Percentiles rank a stretch among this genome's conserved stretches.
Conservation (phyloP, 2,113 vertebrate genomes). For the Macrotus californicus region DNA sequence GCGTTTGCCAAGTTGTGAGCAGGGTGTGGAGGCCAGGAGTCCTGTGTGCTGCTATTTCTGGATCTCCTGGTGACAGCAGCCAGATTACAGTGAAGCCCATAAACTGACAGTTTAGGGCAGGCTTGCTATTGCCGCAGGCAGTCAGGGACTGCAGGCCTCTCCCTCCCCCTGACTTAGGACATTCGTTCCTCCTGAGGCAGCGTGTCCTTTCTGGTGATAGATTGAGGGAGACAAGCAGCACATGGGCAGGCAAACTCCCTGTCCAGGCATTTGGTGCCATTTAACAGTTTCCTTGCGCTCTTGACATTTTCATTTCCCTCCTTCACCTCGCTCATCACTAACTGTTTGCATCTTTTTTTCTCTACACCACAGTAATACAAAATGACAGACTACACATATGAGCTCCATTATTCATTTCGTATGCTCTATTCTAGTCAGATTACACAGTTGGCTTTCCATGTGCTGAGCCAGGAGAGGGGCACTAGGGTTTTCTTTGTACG, state of each 20-base stretch:
- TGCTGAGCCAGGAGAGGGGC: constrained; percentile 54
- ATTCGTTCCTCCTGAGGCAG: constrained; percentile 82
- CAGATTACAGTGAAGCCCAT: constrained; percentile 74
- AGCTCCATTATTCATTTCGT: constrained; percentile 70
- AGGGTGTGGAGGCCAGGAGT: constrained; percentile 58
- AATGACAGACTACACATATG: constrained; percentile 79
- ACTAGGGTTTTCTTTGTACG: constrained; percentile 66
- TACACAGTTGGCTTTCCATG: constrained; percentile 25
- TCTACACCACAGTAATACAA: constrained; percentile 75
- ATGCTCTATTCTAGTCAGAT: constrained; percentile 62
- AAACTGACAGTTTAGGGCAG: constrained; percentile 80
- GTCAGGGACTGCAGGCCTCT: constrained; percentile 56
- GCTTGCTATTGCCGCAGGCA: constrained; percentile 79
- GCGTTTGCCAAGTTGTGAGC: rapidly evolving
- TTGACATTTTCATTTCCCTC: constrained; percentile 89
- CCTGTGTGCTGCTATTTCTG: constrained; percentile 61
- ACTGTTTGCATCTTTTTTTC: constrained; percentile 77
- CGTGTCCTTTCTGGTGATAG: constrained; percentile 85
- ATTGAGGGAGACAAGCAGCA: constrained; percentile 89
- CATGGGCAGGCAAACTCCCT: constrained; percentile 87
- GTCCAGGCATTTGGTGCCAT: constrained; percentile 87
- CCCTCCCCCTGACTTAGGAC: constrained; percentile 72
- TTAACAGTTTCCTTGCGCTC: constrained; percentile 84
- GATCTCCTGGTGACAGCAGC: constrained; percentile 77
- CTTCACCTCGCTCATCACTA: constrained; percentile 81